These are phyloP conservation scores for Agonopterix heracliana DNA, from an alignment of 2,888 invertebrate genomes.

Conservation along the genomic window DNA sequence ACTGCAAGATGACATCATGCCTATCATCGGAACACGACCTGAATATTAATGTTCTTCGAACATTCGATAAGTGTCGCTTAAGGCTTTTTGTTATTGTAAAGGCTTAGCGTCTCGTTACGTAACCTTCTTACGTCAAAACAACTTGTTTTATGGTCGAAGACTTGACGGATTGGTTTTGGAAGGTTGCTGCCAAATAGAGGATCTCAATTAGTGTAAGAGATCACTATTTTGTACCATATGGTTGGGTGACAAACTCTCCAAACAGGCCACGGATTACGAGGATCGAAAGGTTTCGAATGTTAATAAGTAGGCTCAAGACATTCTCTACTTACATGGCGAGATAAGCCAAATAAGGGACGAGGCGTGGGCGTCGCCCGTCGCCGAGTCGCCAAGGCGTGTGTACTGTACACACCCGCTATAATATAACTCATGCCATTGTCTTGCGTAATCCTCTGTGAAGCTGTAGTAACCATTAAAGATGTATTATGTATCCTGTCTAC, in stretches of 20 bases:
- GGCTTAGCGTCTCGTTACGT: constrained; percentile 34
- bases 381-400: constrained; percentile 36
- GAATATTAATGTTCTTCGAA: constrained; percentile 57
- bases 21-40: constrained; percentile 24
- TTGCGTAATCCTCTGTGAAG: constrained; percentile 53
- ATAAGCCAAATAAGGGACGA: constrained; percentile 51
- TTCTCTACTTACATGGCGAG: constrained; percentile 62
- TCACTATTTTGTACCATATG: constrained; percentile 35
- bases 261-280: constrained; percentile 37
- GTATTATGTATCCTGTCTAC: constrained; percentile 58
- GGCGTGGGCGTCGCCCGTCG: constrained; percentile 58
- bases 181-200: too few relatives aligned
- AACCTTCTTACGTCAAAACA: constrained; percentile 14
- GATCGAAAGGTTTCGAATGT: constrained; percentile 49
- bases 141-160: constrained; percentile 2
- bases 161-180: neutral
- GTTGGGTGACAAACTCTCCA: constrained; percentile 18
- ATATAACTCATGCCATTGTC: constrained; percentile 53
- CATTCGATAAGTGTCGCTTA: constrained; percentile 32
- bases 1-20: constrained; percentile 58
- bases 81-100: constrained; percentile 37
- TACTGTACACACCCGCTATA: constrained; percentile 37
- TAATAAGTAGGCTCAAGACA: constrained; percentile 47
- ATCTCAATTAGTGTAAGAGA: too few relatives aligned
- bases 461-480: constrained; percentile 45